Percentiles rank a stretch among this genome's conserved stretches.
Conservation (phyloP, 1,140 invertebrate genomes). For the Parasteatoda tepidariorum region DNA sequence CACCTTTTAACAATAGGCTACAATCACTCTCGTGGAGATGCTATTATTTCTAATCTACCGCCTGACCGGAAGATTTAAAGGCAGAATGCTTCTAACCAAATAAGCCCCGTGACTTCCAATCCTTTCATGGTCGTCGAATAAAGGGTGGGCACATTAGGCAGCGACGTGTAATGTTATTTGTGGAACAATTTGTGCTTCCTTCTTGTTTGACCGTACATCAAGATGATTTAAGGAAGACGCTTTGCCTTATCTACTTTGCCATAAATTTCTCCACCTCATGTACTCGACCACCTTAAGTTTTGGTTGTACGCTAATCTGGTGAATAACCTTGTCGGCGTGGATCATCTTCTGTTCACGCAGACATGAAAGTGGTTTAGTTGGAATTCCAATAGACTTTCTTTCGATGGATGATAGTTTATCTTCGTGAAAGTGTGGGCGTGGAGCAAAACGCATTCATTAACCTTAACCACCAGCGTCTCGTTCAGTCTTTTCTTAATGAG, state of each 20-base stretch:
- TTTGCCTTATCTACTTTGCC: neutral
- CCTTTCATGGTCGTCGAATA: neutral
- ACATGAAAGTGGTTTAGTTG: neutral
- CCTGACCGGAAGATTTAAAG: conserved; percentile 39
- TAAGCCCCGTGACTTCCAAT: conserved; percentile 4
- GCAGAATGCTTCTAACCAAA: conserved; percentile 28
- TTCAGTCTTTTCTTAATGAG: too few species aligned
- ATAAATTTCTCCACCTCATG: conserved; percentile 33
- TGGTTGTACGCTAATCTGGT: neutral
- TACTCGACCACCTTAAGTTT: neutral
- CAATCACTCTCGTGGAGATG: conserved; percentile 12
- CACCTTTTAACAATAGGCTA: neutral
- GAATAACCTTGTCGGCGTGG: conserved; percentile 5
- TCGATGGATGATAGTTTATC: neutral
- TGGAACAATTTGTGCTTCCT: conserved; percentile 43
- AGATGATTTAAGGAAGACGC: conserved; percentile 22
- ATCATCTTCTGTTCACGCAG: neutral
- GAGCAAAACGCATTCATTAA: neutral
- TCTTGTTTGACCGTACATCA: conserved; percentile 52
- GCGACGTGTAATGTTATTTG: conserved; percentile 56
- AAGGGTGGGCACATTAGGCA: conserved; percentile 15
- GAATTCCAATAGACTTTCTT: neutral
- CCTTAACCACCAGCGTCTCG: too few species aligned
- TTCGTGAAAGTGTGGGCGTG: neutral
- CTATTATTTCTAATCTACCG: conserved; percentile 33